Conservation (phyloP, 2,113 vertebrate genomes). For the Copsychus sechellarum region DNA sequence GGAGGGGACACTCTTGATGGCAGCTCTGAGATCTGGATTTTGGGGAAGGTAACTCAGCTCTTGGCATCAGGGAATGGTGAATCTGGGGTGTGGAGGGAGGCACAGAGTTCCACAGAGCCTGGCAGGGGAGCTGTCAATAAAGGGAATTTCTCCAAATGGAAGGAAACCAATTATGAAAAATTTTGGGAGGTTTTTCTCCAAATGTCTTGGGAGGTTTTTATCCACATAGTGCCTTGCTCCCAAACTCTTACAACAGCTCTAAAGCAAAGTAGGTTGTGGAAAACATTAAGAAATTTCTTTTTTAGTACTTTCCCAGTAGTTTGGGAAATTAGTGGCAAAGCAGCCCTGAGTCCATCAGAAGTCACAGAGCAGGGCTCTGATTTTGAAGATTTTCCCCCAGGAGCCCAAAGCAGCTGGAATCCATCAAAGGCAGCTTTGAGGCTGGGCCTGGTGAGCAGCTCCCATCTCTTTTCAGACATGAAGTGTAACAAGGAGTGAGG, state of each 20-base stretch:
- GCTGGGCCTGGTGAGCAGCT: neutral
- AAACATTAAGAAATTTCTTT: neutral
- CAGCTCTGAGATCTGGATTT: neutral
- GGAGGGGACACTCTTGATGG: neutral
- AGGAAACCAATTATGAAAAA: neutral
- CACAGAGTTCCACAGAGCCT: neutral
- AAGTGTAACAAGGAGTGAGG: neutral
- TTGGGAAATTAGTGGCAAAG: neutral
- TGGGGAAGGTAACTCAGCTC: neutral
- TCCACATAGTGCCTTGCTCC: no score
- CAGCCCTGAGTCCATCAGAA: neutral
- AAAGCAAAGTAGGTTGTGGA: neutral
- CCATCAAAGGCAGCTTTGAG: neutral
- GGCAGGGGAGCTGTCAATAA: neutral
- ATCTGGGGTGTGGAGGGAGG: neutral
- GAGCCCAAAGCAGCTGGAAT: neutral
- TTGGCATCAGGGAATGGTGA: neutral
- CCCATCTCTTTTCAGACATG: fast-evolving
- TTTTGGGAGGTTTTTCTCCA: neutral
- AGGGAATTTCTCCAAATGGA: neutral
- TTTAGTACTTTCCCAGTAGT: neutral
- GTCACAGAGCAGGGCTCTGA: neutral
- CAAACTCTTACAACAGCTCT: neutral
- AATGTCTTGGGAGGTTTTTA: neutral
- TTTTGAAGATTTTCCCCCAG: neutral